Evolutionary conservation across 2,888 invertebrate species (phyloP).

Genomic region (Scelioninae gen. 2): DNA sequence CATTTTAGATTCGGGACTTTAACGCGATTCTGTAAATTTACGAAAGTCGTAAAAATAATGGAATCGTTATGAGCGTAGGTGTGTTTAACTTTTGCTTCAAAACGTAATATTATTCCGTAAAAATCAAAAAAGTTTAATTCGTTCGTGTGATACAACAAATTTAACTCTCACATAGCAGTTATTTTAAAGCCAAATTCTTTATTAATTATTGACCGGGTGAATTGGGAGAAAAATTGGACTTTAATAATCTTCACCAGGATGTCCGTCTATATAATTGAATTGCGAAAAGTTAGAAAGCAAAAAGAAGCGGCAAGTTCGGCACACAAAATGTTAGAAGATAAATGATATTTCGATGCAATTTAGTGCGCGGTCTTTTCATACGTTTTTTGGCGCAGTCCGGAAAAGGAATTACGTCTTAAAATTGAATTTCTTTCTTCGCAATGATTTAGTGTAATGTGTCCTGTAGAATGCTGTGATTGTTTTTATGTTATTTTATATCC

Average conservation of each 20-base stretch:
- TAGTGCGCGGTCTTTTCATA: conserved; percentile 44
- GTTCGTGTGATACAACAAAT: conserved; percentile 4
- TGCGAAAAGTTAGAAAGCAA: conserved; percentile 38
- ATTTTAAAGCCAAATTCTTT: conserved; percentile 27
- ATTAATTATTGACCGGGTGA: conserved; percentile 37
- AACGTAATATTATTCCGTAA: conserved; percentile 13
- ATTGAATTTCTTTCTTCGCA: conserved; percentile 43
- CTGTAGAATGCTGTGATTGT: conserved; percentile 21
- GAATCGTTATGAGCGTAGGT: conserved; percentile 23
- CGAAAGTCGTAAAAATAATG: conserved; percentile 45
- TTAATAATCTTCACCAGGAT: conserved; percentile 36
- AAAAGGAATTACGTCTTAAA: conserved; percentile 46
- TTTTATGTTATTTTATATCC: conserved; percentile 18
- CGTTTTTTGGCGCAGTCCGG: conserved; percentile 20
- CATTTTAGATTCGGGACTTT: conserved; percentile 42
- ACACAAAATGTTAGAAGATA: conserved; percentile 50
- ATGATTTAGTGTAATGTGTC: conserved; percentile 39
- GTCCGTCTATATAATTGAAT: conserved; percentile 44
- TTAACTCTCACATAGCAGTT: conserved; percentile 8
- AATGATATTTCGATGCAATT: conserved; percentile 55
- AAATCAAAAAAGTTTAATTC: not conserved
- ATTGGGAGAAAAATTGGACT: conserved; percentile 44
- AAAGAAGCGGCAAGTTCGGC: conserved; percentile 22
- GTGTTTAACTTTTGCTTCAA: conserved; percentile 9
- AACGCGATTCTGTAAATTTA: conserved; percentile 37